Conservation (phyloP, 2,797 vertebrate species). For the Discoglossus pictus region DNA sequence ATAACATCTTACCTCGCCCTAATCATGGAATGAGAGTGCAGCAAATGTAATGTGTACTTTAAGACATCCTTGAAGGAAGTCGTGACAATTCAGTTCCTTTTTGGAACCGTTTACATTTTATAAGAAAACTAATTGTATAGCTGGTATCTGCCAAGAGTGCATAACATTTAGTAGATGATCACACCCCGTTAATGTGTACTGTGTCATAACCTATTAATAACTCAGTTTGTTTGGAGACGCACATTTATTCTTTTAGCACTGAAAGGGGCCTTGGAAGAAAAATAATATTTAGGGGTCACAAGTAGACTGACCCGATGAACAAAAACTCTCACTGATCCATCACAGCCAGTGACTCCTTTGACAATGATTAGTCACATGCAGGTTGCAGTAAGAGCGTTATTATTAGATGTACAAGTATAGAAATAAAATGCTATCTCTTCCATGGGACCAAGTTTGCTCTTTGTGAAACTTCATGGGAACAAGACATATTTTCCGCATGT, state of each 20-base stretch:
- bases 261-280: neutral
- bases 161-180: too few relatives aligned
- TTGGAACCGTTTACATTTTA: too few relatives aligned
- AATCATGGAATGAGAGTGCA: too few relatives aligned
- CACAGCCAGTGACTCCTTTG: neutral
- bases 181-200: neutral
- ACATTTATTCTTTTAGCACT: neutral
- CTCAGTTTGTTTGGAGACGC: neutral
- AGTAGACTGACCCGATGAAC: neutral
- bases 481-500: conserved; percentile 43
- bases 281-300: neutral
- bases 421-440: conserved; percentile 1
- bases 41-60: too few relatives aligned
- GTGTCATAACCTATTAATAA: neutral
- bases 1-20: too few relatives aligned
- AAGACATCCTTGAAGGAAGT: too few relatives aligned
- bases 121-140: too few relatives aligned
- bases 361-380: neutral
- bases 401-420: neutral
- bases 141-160: too few relatives aligned
- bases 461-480: conserved; percentile 30
- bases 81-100: too few relatives aligned
- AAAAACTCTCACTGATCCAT: neutral
- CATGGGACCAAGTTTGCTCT: neutral
- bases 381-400: conserved; percentile 1